phyloP scores from a whole-genome alignment of 1,140 invertebrate species.

The Spodoptera litura region DNA sequence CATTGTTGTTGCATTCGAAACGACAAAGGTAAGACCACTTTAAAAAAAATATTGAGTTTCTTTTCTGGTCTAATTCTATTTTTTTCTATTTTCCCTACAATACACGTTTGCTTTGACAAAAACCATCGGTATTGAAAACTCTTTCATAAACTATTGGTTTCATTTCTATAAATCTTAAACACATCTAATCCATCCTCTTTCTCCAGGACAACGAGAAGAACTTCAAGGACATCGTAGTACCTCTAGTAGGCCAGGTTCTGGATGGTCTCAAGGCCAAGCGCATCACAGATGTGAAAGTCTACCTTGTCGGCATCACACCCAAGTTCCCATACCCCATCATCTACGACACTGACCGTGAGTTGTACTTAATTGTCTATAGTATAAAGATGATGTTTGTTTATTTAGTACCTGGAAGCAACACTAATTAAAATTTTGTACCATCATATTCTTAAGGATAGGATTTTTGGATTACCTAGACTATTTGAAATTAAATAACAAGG shows the following conservation, averaged over 20 bases:
- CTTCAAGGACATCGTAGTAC: slow-evolving; percentile 85
- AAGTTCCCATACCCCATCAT: slow-evolving; percentile 77
- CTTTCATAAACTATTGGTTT: neutral
- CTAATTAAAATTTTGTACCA: too few species aligned
- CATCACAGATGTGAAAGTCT: slow-evolving; percentile 81
- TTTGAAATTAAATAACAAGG: too few species aligned
- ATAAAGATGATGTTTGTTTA: too few species aligned
- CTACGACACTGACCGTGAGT: slow-evolving; percentile 82
- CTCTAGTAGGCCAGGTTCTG: slow-evolving; percentile 81
- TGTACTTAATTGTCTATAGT: neutral
- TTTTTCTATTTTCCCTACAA: too few species aligned
- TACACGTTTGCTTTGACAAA: too few species aligned
- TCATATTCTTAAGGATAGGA: too few species aligned
- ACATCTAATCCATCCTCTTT: neutral
- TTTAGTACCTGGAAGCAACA: too few species aligned
- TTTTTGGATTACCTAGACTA: too few species aligned
- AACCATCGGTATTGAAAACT: neutral
- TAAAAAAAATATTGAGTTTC: too few species aligned
- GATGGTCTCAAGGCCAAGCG: slow-evolving; percentile 81
- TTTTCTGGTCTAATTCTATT: too few species aligned
- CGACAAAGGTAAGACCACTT: slow-evolving; percentile 75
- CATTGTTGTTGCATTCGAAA: slow-evolving; percentile 90
- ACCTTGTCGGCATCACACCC: slow-evolving; percentile 76
- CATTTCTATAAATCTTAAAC: neutral
- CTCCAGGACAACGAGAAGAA: slow-evolving; percentile 78